Evolutionary conservation across 2,888 invertebrate genomes (phyloP), one percentile per base, ranked within the genome.

Genomic region (Drosophila melanosoma): DNA sequence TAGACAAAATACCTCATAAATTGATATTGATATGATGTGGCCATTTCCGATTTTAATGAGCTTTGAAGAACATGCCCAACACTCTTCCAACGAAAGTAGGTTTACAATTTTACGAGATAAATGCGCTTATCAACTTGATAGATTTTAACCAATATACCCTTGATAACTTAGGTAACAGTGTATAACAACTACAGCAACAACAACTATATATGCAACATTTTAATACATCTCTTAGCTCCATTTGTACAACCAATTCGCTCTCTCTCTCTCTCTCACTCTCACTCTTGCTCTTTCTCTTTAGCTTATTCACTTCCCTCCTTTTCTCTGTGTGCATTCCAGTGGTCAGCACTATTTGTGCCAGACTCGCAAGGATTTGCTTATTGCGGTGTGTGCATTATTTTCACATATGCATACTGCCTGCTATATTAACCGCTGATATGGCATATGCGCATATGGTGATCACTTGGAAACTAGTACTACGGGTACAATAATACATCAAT

Each of bases 381-480:
- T 8, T 23, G 45, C 45, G 3, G 20, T 40, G n/a, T 48, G 38
- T 66, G 36, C 52, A 53, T 59, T 33, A 56, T 40, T 42, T 56
- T 49, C 12, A 42, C 26, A 56, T 23, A 10, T 49, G 45, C n/a
- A 62, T 42, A 29, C 29, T 29, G 20, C 36, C 10, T 33, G 15
- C 33, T 57, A 29, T n/a, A 12, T 26, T 38, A 3, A 35, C 8
- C 1, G 4, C 11, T 11, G 26, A 38, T 56, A 6, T 4, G 40
- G 20, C 8, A 57, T 29, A 23, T 33, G 6, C 29, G 35, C 8
- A 20, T 36, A 36, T 8, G 2, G 20, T 23, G 20, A 45, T 15
- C 12, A 7, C 7, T 45, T 3, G 15, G 15, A 15, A 45, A 23
- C 7, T 3, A 23, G 20, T 23, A 8, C 15, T 7, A 15, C 20